Evolutionary conservation across 1,140 invertebrate genomes (phyloP).

Genomic region (Dysdera silvatica): DNA sequence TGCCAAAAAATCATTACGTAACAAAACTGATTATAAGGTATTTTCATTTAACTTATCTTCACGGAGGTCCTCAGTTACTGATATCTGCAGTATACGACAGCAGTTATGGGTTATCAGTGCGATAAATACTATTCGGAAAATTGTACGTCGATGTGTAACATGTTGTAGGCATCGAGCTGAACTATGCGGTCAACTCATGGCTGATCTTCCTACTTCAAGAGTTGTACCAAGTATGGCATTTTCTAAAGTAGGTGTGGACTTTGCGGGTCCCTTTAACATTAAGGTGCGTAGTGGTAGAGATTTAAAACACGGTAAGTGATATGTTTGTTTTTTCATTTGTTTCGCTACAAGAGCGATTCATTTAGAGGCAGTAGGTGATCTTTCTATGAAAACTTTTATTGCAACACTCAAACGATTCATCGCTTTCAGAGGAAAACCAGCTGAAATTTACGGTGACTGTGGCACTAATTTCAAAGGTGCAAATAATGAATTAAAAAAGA

Average conservation of each 20-base stretch:
- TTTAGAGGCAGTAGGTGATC: conserved; percentile 27
- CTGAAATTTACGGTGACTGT: conserved; percentile 36
- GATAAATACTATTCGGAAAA: no score
- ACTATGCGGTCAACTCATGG: neutral
- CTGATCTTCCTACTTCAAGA: neutral
- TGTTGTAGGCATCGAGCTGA: no score
- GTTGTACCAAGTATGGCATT: neutral
- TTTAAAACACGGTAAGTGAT: conserved; percentile 1
- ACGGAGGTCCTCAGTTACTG: no score
- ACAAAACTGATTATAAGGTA: no score
- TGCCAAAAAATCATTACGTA: no score
- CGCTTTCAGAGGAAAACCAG: conserved; percentile 33
- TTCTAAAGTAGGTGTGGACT: conserved; percentile 1
- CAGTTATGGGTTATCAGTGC: no score
- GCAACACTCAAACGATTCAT: conserved; percentile 36
- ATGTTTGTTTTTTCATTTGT: conserved; percentile 30
- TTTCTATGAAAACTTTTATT: conserved; percentile 32
- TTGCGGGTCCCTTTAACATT: neutral
- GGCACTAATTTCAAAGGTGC: conserved; percentile 38
- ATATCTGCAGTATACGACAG: no score
- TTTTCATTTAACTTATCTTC: no score
- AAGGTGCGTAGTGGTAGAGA: neutral
- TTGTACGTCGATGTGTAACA: no score
- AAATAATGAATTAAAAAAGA: conserved; percentile 7
- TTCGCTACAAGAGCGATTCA: conserved; percentile 31